phyloP scores from a whole-genome alignment of 2,113 vertebrate genomes.

The Callaeas wilsoni region DNA sequence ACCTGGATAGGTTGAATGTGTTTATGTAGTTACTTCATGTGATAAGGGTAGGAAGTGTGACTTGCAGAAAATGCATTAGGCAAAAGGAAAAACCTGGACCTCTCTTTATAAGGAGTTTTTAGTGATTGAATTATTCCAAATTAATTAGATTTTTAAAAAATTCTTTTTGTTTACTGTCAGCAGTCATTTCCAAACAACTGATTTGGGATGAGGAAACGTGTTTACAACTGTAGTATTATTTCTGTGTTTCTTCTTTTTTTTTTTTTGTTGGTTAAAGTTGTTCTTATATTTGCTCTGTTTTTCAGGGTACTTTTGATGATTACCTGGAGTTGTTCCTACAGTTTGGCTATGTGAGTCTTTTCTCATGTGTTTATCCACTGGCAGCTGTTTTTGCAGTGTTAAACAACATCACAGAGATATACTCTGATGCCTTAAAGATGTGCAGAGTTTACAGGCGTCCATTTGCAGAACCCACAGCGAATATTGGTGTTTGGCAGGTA shows the following conservation, averaged over 20 bases:
- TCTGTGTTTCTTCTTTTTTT: not conserved
- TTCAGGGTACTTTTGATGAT: constrained; percentile 96
- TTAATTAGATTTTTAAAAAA: not conserved
- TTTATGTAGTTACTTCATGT: not conserved
- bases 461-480: constrained; percentile 87
- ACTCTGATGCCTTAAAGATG: constrained; percentile 97
- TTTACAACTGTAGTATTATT: not conserved
- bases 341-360: constrained; percentile 96
- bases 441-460: constrained; percentile 92
- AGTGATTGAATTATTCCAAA: not conserved
- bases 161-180: not conserved
- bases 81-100: not conserved
- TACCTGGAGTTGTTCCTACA: constrained; percentile 94
- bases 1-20: not conserved
- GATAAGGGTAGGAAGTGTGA: not conserved
- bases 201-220: not conserved
- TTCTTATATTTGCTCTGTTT: not conserved
- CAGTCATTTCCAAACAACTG: not conserved
- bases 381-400: constrained; percentile 92
- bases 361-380: constrained; percentile 95
- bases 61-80: not conserved
- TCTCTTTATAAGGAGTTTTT: not conserved
- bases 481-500: constrained; percentile 98
- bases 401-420: constrained; percentile 94
- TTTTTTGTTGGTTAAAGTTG: not conserved